These are phyloP conservation scores for Aphidius gifuensis DNA, from an alignment of 1,140 invertebrate species.

Conservation along the genomic window DNA sequence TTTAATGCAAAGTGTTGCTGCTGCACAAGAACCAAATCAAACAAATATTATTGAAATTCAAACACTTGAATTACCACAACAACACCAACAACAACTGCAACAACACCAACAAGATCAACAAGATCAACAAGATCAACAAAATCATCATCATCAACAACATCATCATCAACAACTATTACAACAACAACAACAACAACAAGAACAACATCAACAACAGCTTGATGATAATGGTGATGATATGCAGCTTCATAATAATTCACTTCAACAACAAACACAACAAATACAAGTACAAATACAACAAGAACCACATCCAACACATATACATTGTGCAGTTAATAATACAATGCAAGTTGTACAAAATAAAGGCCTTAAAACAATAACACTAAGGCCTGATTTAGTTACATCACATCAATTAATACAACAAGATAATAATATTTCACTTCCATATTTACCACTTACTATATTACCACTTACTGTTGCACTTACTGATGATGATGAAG, in stretches of 20 bases:
- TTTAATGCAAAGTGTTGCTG: slow-evolving; percentile 35
- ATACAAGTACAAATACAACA: slow-evolving; percentile 11
- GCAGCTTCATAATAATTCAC: slow-evolving; percentile 24
- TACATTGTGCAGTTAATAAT: slow-evolving; percentile 10
- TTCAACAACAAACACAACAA: not conserved
- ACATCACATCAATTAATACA: slow-evolving; percentile 43
- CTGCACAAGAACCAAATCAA: slow-evolving; percentile 1
- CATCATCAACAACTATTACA: slow-evolving; percentile 26
- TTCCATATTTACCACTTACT: slow-evolving; percentile 48
- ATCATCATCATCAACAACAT: not conserved
- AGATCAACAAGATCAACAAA: slow-evolving; percentile 24
- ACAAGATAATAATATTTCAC: slow-evolving; percentile 53
- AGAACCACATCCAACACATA: slow-evolving; percentile 19
- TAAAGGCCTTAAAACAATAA: slow-evolving; percentile 51
- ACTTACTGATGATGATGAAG: slow-evolving; percentile 48
- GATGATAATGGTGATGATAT: too few species aligned
- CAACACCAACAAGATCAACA: slow-evolving; percentile 27
- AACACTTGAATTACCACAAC: slow-evolving; percentile 10
- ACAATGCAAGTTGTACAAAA: slow-evolving; percentile 42
- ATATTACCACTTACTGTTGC: slow-evolving; percentile 52
- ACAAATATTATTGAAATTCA: not conserved
- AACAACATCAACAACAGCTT: slow-evolving; percentile 13
- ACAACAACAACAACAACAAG: slow-evolving; percentile 25
- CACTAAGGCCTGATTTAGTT: slow-evolving; percentile 38
- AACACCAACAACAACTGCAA: slow-evolving; percentile 22